A percentile compares a stretch with the other conserved stretches of the same genome.
Evolutionary conservation across 2,888 invertebrate genomes (phyloP).

Genomic region (Boloria selene): DNA sequence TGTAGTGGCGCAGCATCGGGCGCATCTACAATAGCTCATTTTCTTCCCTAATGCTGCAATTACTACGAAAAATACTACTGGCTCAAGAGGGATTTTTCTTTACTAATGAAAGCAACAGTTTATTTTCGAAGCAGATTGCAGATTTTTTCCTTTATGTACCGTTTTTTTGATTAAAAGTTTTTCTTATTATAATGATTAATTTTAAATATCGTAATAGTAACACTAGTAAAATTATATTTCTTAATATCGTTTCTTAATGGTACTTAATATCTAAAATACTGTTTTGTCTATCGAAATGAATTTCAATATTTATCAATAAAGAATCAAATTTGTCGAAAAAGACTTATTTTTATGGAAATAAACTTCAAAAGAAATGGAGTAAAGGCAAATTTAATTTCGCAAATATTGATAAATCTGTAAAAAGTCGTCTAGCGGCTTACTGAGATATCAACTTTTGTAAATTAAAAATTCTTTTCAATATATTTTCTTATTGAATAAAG

Average conservation of each 20-base stretch:
- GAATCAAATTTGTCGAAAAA: constrained; percentile 3
- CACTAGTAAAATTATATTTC: too few relatives aligned
- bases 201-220: constrained; percentile 46
- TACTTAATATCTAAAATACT: too few relatives aligned
- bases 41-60: constrained; percentile 70
- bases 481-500: constrained; percentile 60
- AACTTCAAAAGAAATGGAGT: background rate
- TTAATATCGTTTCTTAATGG: too few relatives aligned
- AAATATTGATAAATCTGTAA: constrained; percentile 14
- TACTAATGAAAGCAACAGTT: constrained; percentile 66
- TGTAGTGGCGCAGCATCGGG: constrained; percentile 45
- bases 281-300: too few relatives aligned
- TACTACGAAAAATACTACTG: constrained; percentile 66
- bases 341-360: background rate
- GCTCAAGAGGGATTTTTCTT: constrained; percentile 68
- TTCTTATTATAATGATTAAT: constrained; percentile 35
- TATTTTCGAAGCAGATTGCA: constrained; percentile 39
- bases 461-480: constrained; percentile 33
- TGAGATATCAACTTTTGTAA: constrained; percentile 36
- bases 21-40: constrained; percentile 66
- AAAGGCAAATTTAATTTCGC: constrained; percentile 14
- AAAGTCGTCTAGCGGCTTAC: constrained; percentile 19
- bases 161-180: constrained; percentile 44
- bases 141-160: background rate
- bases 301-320: background rate